phyloP scores from a whole-genome alignment of 2,888 invertebrate species.

The Limnephilus marmoratus region DNA sequence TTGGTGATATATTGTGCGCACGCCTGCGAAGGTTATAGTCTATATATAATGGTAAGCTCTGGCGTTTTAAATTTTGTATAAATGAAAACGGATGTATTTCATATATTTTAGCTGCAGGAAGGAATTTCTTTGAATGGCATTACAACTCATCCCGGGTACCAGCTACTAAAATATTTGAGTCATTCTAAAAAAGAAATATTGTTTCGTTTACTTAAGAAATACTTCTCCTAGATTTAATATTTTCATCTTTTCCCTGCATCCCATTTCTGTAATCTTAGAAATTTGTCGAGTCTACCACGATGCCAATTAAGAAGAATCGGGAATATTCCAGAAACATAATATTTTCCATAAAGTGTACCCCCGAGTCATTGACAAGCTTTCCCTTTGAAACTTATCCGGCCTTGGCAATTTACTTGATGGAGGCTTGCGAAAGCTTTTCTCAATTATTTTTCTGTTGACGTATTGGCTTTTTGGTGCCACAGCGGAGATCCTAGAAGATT shows the following conservation, averaged over 20 bases:
- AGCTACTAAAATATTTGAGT: too few species aligned
- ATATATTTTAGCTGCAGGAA: too few species aligned
- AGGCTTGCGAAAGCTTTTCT: background rate
- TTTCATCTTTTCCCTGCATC: background rate
- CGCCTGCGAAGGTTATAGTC: too few species aligned
- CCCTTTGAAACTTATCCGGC: background rate
- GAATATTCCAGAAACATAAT: background rate
- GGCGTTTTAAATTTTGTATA: too few species aligned
- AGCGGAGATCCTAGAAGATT: background rate
- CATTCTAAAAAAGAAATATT: too few species aligned
- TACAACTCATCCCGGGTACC: too few species aligned
- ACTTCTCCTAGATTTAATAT: background rate
- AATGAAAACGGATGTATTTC: too few species aligned
- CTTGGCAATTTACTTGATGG: background rate
- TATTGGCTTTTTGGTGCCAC: background rate
- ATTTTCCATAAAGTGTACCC: background rate
- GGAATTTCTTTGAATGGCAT: too few species aligned
- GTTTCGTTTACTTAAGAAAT: too few species aligned
- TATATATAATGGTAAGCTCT: too few species aligned
- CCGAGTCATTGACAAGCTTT: background rate
- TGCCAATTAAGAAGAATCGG: background rate
- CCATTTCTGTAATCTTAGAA: background rate
- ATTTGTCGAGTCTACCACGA: background rate
- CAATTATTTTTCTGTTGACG: slow-evolving; percentile 1
- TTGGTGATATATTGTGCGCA: too few species aligned